Evolutionary conservation across 1,140 invertebrate genomes (phyloP).

Genomic region (Monomorium pharaonis): DNA sequence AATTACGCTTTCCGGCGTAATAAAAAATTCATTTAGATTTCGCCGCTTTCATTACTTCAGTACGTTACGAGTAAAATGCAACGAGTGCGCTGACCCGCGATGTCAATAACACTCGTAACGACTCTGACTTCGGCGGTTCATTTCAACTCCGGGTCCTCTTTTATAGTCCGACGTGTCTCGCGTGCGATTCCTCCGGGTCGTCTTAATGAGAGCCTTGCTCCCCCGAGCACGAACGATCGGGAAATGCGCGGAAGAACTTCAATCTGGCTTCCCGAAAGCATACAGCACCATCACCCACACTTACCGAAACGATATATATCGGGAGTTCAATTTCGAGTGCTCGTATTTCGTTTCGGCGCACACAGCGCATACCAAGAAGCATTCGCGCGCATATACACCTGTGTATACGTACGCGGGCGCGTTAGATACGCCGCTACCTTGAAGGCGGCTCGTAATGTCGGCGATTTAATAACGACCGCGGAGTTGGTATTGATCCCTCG

Average conservation of each 20-base stretch:
- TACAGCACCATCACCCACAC: not conserved
- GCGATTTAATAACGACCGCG: constrained; percentile 73
- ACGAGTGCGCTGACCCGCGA: not conserved
- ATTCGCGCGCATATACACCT: not conserved
- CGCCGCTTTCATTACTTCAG: not conserved
- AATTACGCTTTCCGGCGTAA: not conserved
- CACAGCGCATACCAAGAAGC: not conserved
- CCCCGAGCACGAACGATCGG: constrained; percentile 36
- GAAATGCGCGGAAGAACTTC: constrained; percentile 40
- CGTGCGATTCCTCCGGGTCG: constrained; percentile 32
- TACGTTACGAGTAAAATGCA: constrained; percentile 1
- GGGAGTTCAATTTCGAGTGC: constrained; percentile 73
- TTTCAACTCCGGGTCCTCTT: constrained; percentile 20
- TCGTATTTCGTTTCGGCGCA: constrained; percentile 68
- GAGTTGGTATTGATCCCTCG: constrained; percentile 71
- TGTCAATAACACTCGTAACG: constrained; percentile 30
- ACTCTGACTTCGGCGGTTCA: constrained; percentile 14
- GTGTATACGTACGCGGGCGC: not conserved
- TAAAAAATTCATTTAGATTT: not conserved
- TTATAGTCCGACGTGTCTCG: constrained; percentile 37
- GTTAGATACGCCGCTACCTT: constrained; percentile 7
- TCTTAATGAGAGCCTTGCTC: constrained; percentile 35
- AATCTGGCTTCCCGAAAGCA: constrained; percentile 39
- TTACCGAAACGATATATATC: constrained; percentile 55
- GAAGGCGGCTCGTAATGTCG: constrained; percentile 57